Percentiles rank a stretch among this genome's conserved stretches.
phyloP scores from a whole-genome alignment of 92 coral and sea anemone species.

The Desmophyllum pertusum region DNA sequence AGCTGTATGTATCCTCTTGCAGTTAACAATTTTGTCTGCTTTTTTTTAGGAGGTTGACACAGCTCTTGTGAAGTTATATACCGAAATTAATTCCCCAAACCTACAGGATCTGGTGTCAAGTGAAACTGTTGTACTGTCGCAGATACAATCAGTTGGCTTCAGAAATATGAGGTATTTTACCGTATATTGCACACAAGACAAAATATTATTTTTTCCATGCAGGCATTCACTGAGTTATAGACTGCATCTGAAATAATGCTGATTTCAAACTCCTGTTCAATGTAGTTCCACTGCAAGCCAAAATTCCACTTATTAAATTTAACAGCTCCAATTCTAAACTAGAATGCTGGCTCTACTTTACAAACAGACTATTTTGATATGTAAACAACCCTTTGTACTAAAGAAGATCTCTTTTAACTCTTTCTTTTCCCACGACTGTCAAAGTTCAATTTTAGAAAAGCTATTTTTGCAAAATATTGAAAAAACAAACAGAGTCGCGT shows the following conservation, averaged over 20 bases:
- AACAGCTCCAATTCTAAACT: neutral
- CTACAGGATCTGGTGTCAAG: slow-evolving; percentile 73
- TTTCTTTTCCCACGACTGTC: too few relatives aligned
- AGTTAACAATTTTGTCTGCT: neutral
- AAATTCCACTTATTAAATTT: neutral
- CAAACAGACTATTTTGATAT: too few relatives aligned
- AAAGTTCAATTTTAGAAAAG: too few relatives aligned
- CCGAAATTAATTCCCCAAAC: slow-evolving; percentile 84
- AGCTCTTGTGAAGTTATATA: slow-evolving; percentile 83
- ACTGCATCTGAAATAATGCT: too few relatives aligned
- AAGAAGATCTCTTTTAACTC: too few relatives aligned
- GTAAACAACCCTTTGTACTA: too few relatives aligned
- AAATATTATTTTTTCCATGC: neutral
- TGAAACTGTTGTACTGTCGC: slow-evolving; percentile 84
- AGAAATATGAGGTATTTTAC: slow-evolving; percentile 88
- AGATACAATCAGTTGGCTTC: slow-evolving; percentile 82
- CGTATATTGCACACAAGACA: neutral
- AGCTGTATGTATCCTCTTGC: neutral
- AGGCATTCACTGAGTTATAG: too few relatives aligned
- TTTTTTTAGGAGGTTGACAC: slow-evolving; percentile 88
- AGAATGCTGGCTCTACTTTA: too few relatives aligned
- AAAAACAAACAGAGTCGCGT: too few relatives aligned
- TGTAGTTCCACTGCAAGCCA: too few relatives aligned
- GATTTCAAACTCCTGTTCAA: neutral
- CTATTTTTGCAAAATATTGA: too few relatives aligned